These are phyloP conservation scores for Trichomalopsis sarcophagae DNA, from an alignment of 1,140 invertebrate species.

Conservation along the genomic window DNA sequence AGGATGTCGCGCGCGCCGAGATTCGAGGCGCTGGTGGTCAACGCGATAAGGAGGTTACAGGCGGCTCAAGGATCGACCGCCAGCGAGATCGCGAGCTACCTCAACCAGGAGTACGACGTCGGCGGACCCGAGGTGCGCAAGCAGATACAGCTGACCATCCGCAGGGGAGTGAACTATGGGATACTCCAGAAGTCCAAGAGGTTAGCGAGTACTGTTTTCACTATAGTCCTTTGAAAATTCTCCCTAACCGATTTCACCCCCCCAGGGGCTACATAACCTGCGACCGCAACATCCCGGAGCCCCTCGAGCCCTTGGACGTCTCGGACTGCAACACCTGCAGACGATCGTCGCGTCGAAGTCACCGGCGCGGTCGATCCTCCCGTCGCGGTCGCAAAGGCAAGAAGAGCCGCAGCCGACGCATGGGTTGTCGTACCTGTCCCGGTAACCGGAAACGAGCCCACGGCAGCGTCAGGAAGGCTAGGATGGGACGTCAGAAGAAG, in stretches of 20 bases:
- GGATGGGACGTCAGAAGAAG: neutral
- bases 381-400: neutral
- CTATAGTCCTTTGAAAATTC: no score
- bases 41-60: conserved; percentile 67
- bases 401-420: neutral
- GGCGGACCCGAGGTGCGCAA: conserved; percentile 57
- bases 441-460: neutral
- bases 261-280: conserved; percentile 41
- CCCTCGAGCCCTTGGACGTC: neutral
- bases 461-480: neutral
- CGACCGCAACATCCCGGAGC: conserved; percentile 22
- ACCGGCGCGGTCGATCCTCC: neutral
- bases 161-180: conserved; percentile 65
- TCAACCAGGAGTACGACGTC: conserved; percentile 66
- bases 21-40: conserved; percentile 66
- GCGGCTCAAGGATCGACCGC: conserved; percentile 67
- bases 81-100: conserved; percentile 68
- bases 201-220: conserved; percentile 41
- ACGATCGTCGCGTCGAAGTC: neutral
- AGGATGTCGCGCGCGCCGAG: conserved; percentile 56
- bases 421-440: neutral
- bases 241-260: neutral
- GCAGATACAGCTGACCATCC: conserved; percentile 65
- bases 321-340: conserved; percentile 2
- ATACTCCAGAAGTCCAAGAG: conserved; percentile 62